Evolutionary conservation across 2,113 vertebrate species (phyloP).

Genomic region (Dermatemys mawii): DNA sequence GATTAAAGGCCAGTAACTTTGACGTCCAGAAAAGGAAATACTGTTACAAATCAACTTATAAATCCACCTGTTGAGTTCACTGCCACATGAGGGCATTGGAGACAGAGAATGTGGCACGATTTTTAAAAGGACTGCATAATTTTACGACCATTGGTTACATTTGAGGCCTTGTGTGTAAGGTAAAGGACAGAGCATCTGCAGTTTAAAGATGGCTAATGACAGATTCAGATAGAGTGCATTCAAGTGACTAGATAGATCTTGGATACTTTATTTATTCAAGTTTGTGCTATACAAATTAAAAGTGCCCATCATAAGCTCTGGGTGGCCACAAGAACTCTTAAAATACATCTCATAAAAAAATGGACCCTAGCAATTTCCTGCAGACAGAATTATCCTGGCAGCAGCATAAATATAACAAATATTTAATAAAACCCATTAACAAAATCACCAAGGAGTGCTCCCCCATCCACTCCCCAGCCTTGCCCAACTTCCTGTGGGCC

Average conservation of each 20-base stretch:
- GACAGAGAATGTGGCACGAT: not conserved
- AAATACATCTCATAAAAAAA: not conserved
- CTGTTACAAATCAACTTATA: not conserved
- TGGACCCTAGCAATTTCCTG: not conserved
- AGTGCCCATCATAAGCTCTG: not conserved
- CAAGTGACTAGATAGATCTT: not conserved
- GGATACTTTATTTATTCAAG: constrained; percentile 11
- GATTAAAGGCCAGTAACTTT: not conserved
- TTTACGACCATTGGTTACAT: constrained; percentile 1
- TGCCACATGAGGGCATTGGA: not conserved
- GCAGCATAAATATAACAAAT: not conserved
- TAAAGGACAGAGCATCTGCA: not conserved
- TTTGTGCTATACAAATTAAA: constrained; percentile 33
- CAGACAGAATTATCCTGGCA: not conserved
- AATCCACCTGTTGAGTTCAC: constrained; percentile 2
- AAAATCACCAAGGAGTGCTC: not conserved
- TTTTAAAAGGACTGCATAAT: not conserved
- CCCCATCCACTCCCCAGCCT: not conserved
- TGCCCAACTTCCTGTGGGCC: not conserved
- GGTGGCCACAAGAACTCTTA: not conserved
- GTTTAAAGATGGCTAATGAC: constrained; percentile 7
- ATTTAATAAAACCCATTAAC: not conserved
- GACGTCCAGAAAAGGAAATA: not conserved
- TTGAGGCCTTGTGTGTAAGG: not conserved
- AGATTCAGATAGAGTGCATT: constrained; percentile 1